These are phyloP conservation scores for Papilio machaon DNA, from an alignment of 1,140 invertebrate species.

Conservation along the genomic window DNA sequence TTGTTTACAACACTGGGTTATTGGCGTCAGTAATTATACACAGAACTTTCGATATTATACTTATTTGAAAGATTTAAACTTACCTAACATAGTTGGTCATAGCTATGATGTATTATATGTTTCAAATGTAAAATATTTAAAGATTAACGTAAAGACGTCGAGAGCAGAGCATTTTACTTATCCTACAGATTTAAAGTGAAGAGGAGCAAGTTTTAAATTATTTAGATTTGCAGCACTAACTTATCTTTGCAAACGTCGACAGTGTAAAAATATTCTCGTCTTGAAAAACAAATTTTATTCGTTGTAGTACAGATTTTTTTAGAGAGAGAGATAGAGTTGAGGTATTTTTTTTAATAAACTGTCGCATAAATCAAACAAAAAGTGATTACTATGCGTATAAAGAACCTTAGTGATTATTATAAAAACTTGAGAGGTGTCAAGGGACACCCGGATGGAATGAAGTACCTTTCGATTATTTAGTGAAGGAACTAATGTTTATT, in stretches of 20 bases:
- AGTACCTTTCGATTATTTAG: no score
- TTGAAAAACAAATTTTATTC: conserved; percentile 17
- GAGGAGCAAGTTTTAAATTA: conserved; percentile 16
- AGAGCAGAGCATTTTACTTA: conserved; percentile 4
- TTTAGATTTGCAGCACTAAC: conserved; percentile 11
- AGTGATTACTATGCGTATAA: no score
- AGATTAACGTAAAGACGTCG: neutral
- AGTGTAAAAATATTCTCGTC: conserved; percentile 11
- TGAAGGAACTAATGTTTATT: no score
- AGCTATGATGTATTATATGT: neutral
- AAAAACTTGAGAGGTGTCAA: no score
- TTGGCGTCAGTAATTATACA: no score
- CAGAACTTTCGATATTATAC: no score
- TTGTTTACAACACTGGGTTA: no score
- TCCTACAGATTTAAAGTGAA: neutral
- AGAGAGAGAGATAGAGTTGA: no score
- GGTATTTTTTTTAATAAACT: no score
- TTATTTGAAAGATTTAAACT: neutral
- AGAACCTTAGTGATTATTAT: no score
- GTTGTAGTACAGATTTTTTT: neutral
- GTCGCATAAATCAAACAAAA: no score
- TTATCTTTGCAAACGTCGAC: conserved; percentile 8
- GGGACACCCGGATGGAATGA: no score
- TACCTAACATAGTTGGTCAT: neutral
- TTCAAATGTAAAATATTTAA: conserved; percentile 4